phyloP scores from a whole-genome alignment of 2,113 vertebrate species.

The Nettapus auritus region DNA sequence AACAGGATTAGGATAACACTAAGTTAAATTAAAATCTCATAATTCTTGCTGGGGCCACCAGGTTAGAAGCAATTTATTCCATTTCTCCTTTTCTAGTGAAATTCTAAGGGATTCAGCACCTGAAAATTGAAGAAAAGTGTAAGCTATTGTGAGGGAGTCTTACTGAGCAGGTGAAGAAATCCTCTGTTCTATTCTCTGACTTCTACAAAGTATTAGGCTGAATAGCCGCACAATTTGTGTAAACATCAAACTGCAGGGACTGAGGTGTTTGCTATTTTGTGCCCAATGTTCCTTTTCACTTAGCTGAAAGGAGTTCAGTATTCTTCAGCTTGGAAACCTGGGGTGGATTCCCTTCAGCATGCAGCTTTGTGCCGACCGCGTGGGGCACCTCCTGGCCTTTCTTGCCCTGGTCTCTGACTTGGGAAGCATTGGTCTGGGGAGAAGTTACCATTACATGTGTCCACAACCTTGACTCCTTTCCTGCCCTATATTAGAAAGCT shows the following conservation, averaged over 20 bases:
- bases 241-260: neutral
- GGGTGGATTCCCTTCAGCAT: neutral
- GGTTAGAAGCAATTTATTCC: neutral
- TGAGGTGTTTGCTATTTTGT: neutral
- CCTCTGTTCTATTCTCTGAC: rapidly evolving
- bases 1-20: neutral
- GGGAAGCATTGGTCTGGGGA: rapidly evolving
- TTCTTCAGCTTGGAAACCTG: neutral
- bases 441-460: neutral
- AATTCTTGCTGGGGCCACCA: neutral
- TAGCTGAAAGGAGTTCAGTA: neutral
- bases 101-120: neutral
- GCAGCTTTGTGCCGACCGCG: neutral
- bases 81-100: neutral
- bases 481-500: neutral
- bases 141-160: neutral
- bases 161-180: neutral
- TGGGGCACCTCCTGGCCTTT: neutral
- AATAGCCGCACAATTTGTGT: neutral
- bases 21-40: neutral
- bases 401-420: rapidly evolving
- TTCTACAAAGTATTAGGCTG: neutral
- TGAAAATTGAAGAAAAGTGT: neutral
- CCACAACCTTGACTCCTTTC: neutral
- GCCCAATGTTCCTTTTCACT: neutral